Percentiles rank a stretch among this genome's conserved stretches.
These are phyloP conservation scores for Gambelia wislizenii DNA, from an alignment of 2,797 vertebrate genomes.

Conservation along the genomic window DNA sequence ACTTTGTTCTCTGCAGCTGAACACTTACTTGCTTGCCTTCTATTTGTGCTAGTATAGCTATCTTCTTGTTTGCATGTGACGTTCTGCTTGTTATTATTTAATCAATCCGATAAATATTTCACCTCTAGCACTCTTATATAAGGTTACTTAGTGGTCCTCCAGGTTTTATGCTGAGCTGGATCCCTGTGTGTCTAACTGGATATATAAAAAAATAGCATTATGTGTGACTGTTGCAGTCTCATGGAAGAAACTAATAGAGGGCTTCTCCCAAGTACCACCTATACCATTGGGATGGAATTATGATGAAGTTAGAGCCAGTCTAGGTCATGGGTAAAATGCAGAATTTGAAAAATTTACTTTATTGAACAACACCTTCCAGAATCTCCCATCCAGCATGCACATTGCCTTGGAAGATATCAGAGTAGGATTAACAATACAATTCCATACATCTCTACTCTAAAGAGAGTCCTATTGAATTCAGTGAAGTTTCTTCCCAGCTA, in stretches of 20 bases:
- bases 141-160: fast-evolving
- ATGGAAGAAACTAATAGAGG: not conserved
- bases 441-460: not conserved
- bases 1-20: not conserved
- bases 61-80: not conserved
- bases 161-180: not conserved
- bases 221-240: not conserved
- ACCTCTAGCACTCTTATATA: fast-evolving
- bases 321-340: not conserved
- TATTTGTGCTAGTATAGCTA: fast-evolving
- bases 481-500: not conserved
- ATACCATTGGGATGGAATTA: not conserved
- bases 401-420: not conserved
- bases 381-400: too few relatives aligned
- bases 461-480: not conserved
- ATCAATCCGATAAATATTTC: conserved; percentile 56
- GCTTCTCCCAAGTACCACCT: not conserved
- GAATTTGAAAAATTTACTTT: too few relatives aligned
- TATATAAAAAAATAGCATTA: not conserved
- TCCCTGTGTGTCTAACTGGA: not conserved
- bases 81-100: conserved; percentile 35
- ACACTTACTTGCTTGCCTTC: not conserved
- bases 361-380: too few relatives aligned
- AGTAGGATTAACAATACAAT: not conserved
- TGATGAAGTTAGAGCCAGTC: not conserved